These are phyloP conservation scores for Nasonia oneida DNA, from an alignment of 2,888 invertebrate species.

Conservation along the genomic window DNA sequence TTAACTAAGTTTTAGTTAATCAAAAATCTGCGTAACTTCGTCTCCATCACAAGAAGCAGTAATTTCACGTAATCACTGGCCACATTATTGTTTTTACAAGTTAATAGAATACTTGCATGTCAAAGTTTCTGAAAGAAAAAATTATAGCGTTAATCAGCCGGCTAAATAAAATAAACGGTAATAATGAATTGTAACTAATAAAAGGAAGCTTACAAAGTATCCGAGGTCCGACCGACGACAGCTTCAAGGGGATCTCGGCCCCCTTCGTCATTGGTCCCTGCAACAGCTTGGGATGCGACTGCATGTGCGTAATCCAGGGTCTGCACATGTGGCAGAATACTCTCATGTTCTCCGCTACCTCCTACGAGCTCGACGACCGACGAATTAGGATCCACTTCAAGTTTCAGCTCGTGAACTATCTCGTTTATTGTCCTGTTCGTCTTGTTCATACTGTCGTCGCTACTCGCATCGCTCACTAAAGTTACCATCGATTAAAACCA, in stretches of 20 bases:
- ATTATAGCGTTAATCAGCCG: constrained; percentile 16
- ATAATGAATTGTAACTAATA: constrained; percentile 67
- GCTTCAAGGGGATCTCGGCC: constrained; percentile 79
- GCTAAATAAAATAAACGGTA: neutral
- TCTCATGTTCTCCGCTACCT: constrained; percentile 72
- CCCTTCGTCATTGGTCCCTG: constrained; percentile 61
- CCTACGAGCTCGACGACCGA: constrained; percentile 72
- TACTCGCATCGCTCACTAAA: constrained; percentile 36
- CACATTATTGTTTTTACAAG: constrained; percentile 71
- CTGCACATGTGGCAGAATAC: constrained; percentile 75
- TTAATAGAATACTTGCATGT: constrained; percentile 63
- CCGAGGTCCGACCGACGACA: constrained; percentile 77
- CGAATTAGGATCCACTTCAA: constrained; percentile 73
- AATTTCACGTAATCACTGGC: constrained; percentile 67
- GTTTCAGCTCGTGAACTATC: constrained; percentile 74
- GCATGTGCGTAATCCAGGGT: constrained; percentile 72
- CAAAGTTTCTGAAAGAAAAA: constrained; percentile 62
- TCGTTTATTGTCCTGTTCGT: constrained; percentile 71
- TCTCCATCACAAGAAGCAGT: constrained; percentile 26
- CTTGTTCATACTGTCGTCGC: constrained; percentile 64
- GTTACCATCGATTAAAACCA: neutral
- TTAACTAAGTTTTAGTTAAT: constrained; percentile 46
- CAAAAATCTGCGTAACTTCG: constrained; percentile 28
- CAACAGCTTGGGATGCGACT: constrained; percentile 54
- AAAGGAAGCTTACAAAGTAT: constrained; percentile 78